These are phyloP conservation scores for Martes flavigula DNA, from an alignment of 2,797 vertebrate genomes.

Conservation along the genomic window DNA sequence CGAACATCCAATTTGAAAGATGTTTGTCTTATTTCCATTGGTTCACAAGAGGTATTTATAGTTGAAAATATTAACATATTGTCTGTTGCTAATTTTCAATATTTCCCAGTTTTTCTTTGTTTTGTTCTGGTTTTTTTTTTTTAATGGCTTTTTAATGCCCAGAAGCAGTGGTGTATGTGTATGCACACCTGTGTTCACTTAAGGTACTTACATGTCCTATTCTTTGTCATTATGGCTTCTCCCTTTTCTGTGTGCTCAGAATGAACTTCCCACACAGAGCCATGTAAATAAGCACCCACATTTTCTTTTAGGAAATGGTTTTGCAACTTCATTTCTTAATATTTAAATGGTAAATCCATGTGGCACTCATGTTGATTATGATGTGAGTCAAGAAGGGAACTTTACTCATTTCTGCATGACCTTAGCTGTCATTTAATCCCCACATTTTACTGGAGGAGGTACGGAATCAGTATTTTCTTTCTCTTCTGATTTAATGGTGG, in stretches of 20 bases:
- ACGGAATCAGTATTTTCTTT: background rate
- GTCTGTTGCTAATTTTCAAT: background rate
- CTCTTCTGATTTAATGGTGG: background rate
- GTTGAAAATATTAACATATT: background rate
- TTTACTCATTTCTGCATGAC: background rate
- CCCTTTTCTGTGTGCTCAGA: background rate
- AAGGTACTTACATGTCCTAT: background rate
- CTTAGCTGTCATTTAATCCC: background rate
- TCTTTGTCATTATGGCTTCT: background rate
- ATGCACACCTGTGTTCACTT: background rate
- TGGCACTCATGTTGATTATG: background rate
- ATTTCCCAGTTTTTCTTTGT: background rate
- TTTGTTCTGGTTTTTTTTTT: background rate
- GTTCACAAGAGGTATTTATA: background rate
- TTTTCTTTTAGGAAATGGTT: conserved; percentile 28
- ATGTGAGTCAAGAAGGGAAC: background rate
- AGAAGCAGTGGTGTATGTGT: background rate
- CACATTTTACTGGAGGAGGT: background rate
- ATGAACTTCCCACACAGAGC: background rate
- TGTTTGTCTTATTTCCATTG: background rate
- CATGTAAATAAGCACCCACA: background rate
- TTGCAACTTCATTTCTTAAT: background rate
- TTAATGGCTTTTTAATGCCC: background rate
- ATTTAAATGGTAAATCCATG: conserved; percentile 53
- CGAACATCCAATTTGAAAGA: background rate